Evolutionary conservation across 2,888 invertebrate genomes (phyloP).

Genomic region (Drosophila neotestacea): DNA sequence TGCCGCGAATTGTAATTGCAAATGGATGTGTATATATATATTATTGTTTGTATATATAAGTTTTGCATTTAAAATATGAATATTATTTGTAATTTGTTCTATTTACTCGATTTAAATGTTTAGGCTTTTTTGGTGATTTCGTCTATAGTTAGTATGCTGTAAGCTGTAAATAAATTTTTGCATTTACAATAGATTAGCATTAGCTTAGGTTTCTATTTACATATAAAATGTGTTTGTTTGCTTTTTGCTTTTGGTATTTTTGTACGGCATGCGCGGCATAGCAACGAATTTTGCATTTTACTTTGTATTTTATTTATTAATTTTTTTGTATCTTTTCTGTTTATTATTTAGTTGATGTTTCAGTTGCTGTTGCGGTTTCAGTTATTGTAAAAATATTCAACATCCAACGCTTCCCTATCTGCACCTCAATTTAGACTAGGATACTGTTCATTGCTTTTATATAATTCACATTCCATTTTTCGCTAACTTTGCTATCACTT

Average conservation of each 20-base stretch:
- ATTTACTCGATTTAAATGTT: slow-evolving; percentile 41
- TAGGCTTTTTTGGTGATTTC: slow-evolving; percentile 80
- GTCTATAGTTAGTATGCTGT: slow-evolving; percentile 50
- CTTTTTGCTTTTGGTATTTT: slow-evolving; percentile 34
- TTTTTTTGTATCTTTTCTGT: slow-evolving; percentile 17
- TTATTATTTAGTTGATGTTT: slow-evolving; percentile 35
- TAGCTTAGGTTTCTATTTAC: slow-evolving; percentile 69
- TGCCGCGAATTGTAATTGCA: slow-evolving; percentile 61
- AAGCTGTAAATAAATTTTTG: slow-evolving; percentile 77
- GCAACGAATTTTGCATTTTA: slow-evolving; percentile 35
- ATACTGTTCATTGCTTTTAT: slow-evolving; percentile 84
- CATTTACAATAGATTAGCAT: slow-evolving; percentile 53
- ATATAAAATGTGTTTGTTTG: slow-evolving; percentile 46
- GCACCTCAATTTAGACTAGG: slow-evolving; percentile 75
- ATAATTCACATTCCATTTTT: slow-evolving; percentile 83
- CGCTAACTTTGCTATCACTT: slow-evolving; percentile 80
- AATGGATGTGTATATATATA: slow-evolving; percentile 43
- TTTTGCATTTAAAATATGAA: slow-evolving; percentile 76
- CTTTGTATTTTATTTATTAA: slow-evolving; percentile 18
- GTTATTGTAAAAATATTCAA: slow-evolving; percentile 74
- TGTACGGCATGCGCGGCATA: slow-evolving; percentile 68
- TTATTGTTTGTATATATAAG: slow-evolving; percentile 49
- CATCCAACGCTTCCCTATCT: slow-evolving; percentile 55
- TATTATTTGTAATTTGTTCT: slow-evolving; percentile 52
- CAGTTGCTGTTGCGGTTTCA: slow-evolving; percentile 43